Conservation (phyloP, 2,797 vertebrate species). For the Uromys caudimaculatus region DNA sequence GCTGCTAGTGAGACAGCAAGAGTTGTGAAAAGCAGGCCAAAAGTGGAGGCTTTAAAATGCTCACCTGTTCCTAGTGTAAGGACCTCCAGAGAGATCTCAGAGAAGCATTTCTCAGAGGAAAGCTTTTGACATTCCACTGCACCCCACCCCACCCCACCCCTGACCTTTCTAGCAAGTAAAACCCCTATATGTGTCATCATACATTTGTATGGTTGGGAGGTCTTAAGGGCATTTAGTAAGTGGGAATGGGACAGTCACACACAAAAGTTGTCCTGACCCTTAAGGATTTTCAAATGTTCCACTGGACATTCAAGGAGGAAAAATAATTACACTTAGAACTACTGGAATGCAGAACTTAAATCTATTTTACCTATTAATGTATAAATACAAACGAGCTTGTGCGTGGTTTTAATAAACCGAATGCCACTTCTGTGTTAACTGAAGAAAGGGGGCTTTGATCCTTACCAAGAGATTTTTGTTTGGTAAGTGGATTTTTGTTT, state of each 20-base stretch:
- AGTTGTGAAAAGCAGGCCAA: neutral
- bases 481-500: neutral
- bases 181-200: neutral
- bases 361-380: neutral
- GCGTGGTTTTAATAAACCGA: neutral
- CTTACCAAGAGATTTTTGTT: neutral
- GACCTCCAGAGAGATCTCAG: neutral
- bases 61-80: neutral
- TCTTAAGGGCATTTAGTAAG: neutral
- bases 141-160: neutral
- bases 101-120: neutral
- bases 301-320: slow-evolving; percentile 16
- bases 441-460: neutral
- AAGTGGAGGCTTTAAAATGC: neutral
- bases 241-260: neutral
- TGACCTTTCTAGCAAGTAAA: neutral
- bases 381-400: neutral
- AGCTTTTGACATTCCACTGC: too few relatives aligned
- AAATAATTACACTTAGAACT: neutral
- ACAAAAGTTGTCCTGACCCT: neutral
- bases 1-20: neutral
- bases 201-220: neutral
- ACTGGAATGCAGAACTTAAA: slow-evolving; percentile 38
- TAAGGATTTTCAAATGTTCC: slow-evolving; percentile 9
- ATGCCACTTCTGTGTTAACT: slow-evolving; percentile 1